Evolutionary conservation across 2,888 invertebrate species (phyloP), one percentile per base, ranked within the genome.

Genomic region (Ennomos quercinarius): DNA sequence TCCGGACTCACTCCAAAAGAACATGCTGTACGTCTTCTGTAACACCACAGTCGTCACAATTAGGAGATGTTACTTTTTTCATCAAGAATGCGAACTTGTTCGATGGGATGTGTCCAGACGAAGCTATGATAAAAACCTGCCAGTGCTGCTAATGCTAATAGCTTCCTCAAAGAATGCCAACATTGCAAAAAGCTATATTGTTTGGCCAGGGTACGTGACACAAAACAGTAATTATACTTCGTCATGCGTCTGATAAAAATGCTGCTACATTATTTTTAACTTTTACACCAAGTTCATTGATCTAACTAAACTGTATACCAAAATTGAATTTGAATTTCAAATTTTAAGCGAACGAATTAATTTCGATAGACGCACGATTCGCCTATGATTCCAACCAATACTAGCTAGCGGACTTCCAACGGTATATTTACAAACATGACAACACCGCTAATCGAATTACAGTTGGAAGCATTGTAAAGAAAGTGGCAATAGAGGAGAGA

Each of bases 361-460:
- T 72, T 49, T 55, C 49, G 72, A 81, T 79, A 78, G 81, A 77
- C 67, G 70, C 72, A 75, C 74, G 71, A 80, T 77, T 76, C 64
- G 61, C 61, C 65, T 68, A 67, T 66, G 64, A 72, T 61, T 79
- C 74, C 75, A 77, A 76, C 74, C 75, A 77, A 76, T 67, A 68
- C 66, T 63, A 10, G 52, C 52, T 57, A 63, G 53, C 56, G 58
- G 52, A 59, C 54, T 53, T 57, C 51, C 64, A 76, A 77, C 76
- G 72, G 73, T 75, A 73, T 75, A 76, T 76, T 69, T 68, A 74
- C 71, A 71, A 75, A 77, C 77, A 73, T 67, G 75, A 74, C 73
- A 76, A 72, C 72, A 74, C 76, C 76, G 80, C 76, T 83, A 83
- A 82, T 83, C 80, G 76, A 83, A 80, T 84, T 80, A 83, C 60